These are phyloP conservation scores for Piezodorus guildinii DNA, from an alignment of 1,140 invertebrate species.

Conservation along the genomic window DNA sequence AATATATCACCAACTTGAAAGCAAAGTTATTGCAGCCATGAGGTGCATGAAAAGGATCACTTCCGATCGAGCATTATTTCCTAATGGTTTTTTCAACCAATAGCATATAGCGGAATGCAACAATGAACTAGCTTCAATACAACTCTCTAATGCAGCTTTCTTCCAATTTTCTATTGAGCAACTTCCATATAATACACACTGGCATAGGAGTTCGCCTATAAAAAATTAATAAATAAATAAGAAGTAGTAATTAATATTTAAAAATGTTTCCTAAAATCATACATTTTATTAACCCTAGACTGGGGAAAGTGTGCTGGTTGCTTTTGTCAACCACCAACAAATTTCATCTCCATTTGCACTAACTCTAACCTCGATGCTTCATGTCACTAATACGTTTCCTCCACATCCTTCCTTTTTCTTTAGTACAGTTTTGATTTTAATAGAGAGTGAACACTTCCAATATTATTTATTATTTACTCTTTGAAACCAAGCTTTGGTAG, in stretches of 20 bases:
- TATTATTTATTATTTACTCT: no score
- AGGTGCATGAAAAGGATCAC: conserved; percentile 39
- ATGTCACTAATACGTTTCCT: no score
- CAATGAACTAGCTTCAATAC: conserved; percentile 44
- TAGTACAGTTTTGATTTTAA: no score
- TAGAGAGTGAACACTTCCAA: no score
- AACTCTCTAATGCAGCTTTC: conserved; percentile 38
- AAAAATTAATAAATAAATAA: conserved; percentile 25
- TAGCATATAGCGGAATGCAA: conserved; percentile 52
- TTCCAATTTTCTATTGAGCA: conserved; percentile 38
- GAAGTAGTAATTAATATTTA: no score
- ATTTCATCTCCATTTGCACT: no score
- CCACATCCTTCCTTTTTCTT: no score
- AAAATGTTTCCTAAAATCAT: not conserved
- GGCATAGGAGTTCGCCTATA: conserved; percentile 46
- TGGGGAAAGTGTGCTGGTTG: no score
- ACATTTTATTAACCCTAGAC: no score
- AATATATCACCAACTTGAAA: conserved; percentile 31
- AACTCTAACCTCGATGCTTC: no score
- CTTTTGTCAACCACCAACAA: no score
- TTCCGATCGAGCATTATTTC: conserved; percentile 31
- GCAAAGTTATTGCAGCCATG: conserved; percentile 36
- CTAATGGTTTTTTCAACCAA: conserved; percentile 44
- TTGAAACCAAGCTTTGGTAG: no score
- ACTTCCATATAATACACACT: conserved; percentile 44